Base-by-base conservation (phyloP, 1,140 invertebrate genomes). In the Carcinoscorpius rotundicauda region DNA sequence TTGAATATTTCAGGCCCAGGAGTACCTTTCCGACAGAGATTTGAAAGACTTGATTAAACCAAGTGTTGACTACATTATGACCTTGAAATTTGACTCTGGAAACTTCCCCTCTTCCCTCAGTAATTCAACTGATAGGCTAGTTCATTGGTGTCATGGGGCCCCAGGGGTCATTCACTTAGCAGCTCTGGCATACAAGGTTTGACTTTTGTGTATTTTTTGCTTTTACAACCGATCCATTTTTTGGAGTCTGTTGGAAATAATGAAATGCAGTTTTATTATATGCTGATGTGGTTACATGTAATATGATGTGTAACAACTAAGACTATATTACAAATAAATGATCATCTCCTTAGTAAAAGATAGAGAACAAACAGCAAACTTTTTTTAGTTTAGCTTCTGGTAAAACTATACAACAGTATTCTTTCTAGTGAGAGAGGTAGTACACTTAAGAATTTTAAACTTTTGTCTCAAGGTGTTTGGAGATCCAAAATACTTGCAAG, bases 91-190 rank as follows among this genome's bases (percentile, higher is more conserved):
- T 75, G 75, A 82, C n/a, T 87, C 87, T 69, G 88, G 88, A 3
- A 96, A 96, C 78, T 89, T 88, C 49, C 88, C 88, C 4, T 94
- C 91, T 0, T 93, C 91, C 0, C 62, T 87, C 2, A 84, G 82
- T 10, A 87, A 83, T 78, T 78, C 52, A 77, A 71, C 72, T n/a
- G 91, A 96, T 74, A 84, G 83, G 76, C 81, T 96, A 57, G 85
- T 97, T 3, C 93, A 97, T 70, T 97, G 93, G 93, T 97, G 93
- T 81, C 93, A 97, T 76, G 94, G 94, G 10, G 89, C 92, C 48
- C 89, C 93, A 58, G 93, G 92, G 11, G 87, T 90, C 78, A 80
- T 91, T 10, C 83, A 87, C 72, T 78, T 93, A 63, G 87, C 89
- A 71, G 75, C 82, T 64, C 75, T 84, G 71, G 91, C 92, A 55